phyloP scores from a whole-genome alignment of 2,888 invertebrate species.

The Helicoverpa assulta region DNA sequence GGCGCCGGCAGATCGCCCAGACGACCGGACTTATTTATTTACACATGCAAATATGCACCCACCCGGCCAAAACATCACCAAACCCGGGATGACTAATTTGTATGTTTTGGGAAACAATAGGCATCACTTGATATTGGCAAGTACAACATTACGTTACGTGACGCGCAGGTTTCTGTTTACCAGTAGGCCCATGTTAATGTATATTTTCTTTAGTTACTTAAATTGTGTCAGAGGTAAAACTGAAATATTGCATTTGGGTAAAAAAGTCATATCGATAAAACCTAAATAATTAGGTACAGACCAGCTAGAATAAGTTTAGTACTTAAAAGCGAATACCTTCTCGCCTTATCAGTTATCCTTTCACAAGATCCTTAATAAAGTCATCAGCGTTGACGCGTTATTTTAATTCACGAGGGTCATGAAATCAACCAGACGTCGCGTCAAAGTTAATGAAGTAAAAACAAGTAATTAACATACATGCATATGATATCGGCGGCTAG shows the following conservation, averaged over 20 bases:
- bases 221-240: neutral
- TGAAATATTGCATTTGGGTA: neutral
- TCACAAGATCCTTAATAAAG: conserved; percentile 35
- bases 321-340: conserved; percentile 4
- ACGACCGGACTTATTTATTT: conserved; percentile 81
- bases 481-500: conserved; percentile 38
- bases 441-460: conserved; percentile 46
- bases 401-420: conserved; percentile 44
- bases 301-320: conserved; percentile 9
- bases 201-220: too few species aligned
- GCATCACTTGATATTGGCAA: conserved; percentile 19
- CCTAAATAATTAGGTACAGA: neutral
- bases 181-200: too few species aligned
- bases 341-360: conserved; percentile 15
- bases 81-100: conserved; percentile 48
- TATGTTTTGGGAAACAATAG: conserved; percentile 27
- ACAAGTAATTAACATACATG: conserved; percentile 48
- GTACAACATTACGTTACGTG: neutral
- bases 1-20: conserved; percentile 65
- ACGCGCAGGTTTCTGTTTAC: too few species aligned
- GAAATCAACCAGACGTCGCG: conserved; percentile 49
- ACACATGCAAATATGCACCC: conserved; percentile 79
- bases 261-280: conserved; percentile 4
- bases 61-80: conserved; percentile 51
- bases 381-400: conserved; percentile 28